These are phyloP conservation scores for Sphyrna mokarran DNA, from an alignment of 2,113 vertebrate species.

Conservation along the genomic window DNA sequence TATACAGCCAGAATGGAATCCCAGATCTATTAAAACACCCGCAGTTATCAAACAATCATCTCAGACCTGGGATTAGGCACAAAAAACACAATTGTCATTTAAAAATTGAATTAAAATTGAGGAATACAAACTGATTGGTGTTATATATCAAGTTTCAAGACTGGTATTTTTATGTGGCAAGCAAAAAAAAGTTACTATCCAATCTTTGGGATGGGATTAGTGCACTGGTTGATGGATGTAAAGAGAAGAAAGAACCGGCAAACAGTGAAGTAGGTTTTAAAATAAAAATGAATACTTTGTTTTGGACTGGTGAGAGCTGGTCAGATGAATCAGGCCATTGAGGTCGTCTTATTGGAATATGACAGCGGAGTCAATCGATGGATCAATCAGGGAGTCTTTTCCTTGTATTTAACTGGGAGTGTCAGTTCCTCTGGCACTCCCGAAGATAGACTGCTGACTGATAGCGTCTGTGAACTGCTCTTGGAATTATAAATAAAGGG, in stretches of 20 bases:
- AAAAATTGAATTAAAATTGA: constrained; percentile 9
- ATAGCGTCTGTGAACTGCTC: too few species aligned
- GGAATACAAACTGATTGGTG: not conserved
- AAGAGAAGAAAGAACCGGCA: not conserved
- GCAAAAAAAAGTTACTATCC: not conserved
- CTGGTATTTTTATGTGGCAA: not conserved
- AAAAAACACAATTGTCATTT: not conserved
- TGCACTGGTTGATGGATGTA: not conserved
- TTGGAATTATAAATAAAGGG: too few species aligned
- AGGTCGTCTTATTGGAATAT: too few species aligned
- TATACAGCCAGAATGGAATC: not conserved
- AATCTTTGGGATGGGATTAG: not conserved
- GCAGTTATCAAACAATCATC: not conserved
- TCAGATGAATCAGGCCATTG: too few species aligned
- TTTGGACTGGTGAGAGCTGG: too few species aligned
- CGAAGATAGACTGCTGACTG: too few species aligned
- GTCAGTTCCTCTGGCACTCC: too few species aligned
- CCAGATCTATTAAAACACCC: not conserved
- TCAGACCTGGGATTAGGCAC: too few species aligned
- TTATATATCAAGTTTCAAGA: not conserved
- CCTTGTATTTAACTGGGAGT: too few species aligned
- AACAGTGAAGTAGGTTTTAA: not conserved
- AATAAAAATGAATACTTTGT: not conserved
- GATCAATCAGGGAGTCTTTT: too few species aligned
- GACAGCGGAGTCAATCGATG: too few species aligned